phyloP scores from a whole-genome alignment of 2,797 vertebrate genomes.

The Aeoliscus strigatus region DNA sequence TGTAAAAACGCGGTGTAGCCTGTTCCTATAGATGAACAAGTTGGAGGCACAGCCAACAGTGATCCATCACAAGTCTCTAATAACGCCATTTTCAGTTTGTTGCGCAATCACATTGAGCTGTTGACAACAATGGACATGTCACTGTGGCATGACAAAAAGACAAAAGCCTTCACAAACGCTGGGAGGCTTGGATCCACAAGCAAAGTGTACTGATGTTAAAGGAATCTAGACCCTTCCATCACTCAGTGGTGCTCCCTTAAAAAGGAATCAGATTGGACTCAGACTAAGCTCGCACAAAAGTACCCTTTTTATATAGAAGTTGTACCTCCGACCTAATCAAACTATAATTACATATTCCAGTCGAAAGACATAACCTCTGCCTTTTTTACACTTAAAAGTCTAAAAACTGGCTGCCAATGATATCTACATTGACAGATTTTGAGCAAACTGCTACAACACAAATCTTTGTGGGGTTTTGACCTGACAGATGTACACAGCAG shows the following conservation, averaged over 20 bases:
- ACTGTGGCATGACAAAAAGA: too few species aligned
- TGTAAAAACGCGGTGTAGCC: slow-evolving; percentile 5
- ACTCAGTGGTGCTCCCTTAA: too few species aligned
- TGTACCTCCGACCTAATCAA: too few species aligned
- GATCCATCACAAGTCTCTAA: slow-evolving; percentile 12
- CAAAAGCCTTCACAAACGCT: too few species aligned
- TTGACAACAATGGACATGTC: slow-evolving; percentile 2
- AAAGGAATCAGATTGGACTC: slow-evolving; percentile 3
- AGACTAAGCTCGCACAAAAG: not conserved
- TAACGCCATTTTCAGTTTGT: slow-evolving; percentile 4
- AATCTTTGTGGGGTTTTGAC: slow-evolving; percentile 14
- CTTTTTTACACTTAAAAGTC: slow-evolving; percentile 2
- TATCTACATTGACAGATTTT: slow-evolving; percentile 7
- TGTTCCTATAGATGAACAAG: slow-evolving; percentile 13
- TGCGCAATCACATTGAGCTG: too few species aligned
- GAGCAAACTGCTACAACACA: slow-evolving; percentile 15
- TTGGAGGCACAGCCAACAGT: slow-evolving; percentile 1
- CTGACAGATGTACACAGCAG: slow-evolving; percentile 24
- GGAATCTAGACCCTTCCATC: too few species aligned
- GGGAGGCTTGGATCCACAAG: too few species aligned
- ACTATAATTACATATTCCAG: not conserved
- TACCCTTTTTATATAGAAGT: not conserved
- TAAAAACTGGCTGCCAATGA: not conserved
- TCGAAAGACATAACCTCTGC: not conserved
- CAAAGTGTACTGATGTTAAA: too few species aligned